Evolutionary conservation across 2,113 vertebrate genomes (phyloP).

Genomic region (Lutjanus erythropterus): DNA sequence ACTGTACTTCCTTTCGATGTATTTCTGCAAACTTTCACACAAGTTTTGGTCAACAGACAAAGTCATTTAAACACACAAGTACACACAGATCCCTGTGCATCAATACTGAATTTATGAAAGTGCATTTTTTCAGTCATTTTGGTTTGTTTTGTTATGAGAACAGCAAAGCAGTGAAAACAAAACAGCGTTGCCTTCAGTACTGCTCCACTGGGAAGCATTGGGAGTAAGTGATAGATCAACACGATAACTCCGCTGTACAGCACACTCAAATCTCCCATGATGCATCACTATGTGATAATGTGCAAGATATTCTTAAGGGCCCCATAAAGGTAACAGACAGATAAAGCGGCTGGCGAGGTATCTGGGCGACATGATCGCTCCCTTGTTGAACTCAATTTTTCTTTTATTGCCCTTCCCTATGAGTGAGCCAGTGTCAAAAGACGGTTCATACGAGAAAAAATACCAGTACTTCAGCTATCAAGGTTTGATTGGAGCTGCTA

Average conservation of each 20-base stretch:
- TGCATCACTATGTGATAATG: slow-evolving; percentile 16
- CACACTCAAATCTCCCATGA: slow-evolving; percentile 3
- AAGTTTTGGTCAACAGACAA: background rate
- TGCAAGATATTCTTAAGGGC: slow-evolving; percentile 16
- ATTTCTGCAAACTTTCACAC: background rate
- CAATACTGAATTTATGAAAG: slow-evolving; percentile 2
- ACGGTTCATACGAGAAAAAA: background rate
- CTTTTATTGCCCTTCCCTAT: background rate
- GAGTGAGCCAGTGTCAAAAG: background rate
- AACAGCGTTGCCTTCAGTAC: slow-evolving; percentile 8
- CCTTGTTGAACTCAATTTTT: background rate
- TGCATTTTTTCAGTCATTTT: slow-evolving; percentile 9
- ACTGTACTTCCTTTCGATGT: accelerated
- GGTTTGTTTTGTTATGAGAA: background rate
- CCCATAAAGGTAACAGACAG: slow-evolving; percentile 17
- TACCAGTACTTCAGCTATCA: background rate
- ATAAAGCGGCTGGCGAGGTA: background rate
- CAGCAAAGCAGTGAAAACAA: slow-evolving; percentile 23
- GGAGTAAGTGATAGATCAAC: slow-evolving; percentile 15
- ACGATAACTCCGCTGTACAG: background rate
- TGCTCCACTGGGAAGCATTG: slow-evolving; percentile 19
- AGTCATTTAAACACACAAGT: background rate
- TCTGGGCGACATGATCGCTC: background rate
- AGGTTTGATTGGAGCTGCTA: background rate
- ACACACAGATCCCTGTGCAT: background rate